These are phyloP conservation scores for Coendou prehensilis DNA, from an alignment of 2,797 vertebrate species.

Conservation along the genomic window DNA sequence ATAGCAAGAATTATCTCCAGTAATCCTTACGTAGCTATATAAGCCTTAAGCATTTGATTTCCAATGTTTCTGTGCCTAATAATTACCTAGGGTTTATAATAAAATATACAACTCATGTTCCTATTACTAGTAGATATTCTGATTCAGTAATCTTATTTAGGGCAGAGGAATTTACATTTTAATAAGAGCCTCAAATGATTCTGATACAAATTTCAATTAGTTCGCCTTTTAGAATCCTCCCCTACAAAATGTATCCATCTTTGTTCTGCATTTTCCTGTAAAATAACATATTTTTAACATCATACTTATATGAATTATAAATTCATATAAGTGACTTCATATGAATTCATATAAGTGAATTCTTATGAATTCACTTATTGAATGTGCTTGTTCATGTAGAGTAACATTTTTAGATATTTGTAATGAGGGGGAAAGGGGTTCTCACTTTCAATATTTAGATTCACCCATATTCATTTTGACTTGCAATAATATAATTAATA, in stretches of 20 bases:
- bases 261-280: constrained; percentile 49
- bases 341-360: too few species aligned
- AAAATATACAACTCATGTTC: constrained; percentile 67
- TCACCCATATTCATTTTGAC: constrained; percentile 33
- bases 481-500: constrained; percentile 22
- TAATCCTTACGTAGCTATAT: constrained; percentile 12
- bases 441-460: constrained; percentile 36
- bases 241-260: background rate
- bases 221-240: constrained; percentile 30
- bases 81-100: constrained; percentile 64
- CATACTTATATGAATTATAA: background rate
- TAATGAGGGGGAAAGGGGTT: background rate
- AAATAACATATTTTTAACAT: background rate
- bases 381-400: background rate
- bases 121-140: constrained; percentile 54
- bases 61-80: constrained; percentile 55
- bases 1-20: constrained; percentile 20
- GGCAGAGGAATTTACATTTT: constrained; percentile 71
- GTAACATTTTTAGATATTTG: background rate
- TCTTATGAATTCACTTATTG: too few species aligned
- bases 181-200: constrained; percentile 65
- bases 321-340: too few species aligned
- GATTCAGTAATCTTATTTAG: constrained; percentile 53
- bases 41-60: constrained; percentile 24
- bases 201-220: constrained; percentile 56